Evolutionary conservation across 2,113 vertebrate species (phyloP).

Genomic region (Phasianus colchicus): DNA sequence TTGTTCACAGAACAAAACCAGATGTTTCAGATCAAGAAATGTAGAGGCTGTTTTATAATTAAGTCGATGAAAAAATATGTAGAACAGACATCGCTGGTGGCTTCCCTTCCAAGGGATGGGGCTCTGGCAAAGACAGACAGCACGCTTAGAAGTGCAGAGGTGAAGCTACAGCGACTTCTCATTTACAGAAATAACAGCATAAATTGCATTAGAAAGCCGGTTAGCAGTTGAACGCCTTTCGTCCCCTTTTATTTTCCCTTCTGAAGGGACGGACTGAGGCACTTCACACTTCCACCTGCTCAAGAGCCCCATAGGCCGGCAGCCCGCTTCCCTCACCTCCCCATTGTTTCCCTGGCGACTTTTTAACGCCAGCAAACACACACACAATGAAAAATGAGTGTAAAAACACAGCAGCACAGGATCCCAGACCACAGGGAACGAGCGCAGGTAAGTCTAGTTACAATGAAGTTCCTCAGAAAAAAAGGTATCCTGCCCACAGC

Average conservation of each 20-base stretch:
- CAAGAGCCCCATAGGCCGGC: not conserved
- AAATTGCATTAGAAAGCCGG: not conserved
- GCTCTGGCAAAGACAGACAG: not conserved
- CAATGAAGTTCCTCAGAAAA: not conserved
- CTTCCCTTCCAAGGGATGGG: conserved; percentile 35
- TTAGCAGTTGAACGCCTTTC: not conserved
- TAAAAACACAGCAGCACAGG: not conserved
- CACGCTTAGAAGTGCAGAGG: not conserved
- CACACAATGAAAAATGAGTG: not conserved
- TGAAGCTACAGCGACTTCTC: not conserved
- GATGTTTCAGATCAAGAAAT: conserved; percentile 41
- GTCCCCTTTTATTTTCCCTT: not conserved
- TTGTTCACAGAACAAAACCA: conserved; percentile 56
- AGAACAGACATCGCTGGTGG: not conserved
- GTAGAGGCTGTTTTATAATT: conserved; percentile 16
- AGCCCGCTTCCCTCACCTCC: not conserved
- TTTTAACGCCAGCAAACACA: conserved; percentile 4
- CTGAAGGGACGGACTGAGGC: not conserved
- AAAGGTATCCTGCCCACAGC: not conserved
- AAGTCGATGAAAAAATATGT: not conserved
- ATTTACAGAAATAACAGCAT: not conserved
- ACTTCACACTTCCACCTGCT: not conserved
- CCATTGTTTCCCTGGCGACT: not conserved
- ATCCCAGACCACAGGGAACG: not conserved
- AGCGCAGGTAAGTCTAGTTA: not conserved